Base-by-base conservation (phyloP, 1,140 invertebrate genomes). In the Danaus plexippus region DNA sequence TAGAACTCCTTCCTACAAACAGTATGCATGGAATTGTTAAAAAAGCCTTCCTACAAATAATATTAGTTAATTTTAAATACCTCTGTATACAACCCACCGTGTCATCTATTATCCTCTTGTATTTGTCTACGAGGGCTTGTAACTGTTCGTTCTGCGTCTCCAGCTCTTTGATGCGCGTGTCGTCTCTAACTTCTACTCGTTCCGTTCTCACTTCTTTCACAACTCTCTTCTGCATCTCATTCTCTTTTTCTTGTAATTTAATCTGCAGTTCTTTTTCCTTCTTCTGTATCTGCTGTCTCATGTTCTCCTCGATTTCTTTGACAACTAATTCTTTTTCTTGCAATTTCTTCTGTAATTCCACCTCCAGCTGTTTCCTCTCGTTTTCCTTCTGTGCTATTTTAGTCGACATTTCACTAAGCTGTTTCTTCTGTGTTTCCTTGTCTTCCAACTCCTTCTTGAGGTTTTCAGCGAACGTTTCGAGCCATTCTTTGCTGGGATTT, bases 41-140 rank as follows among this genome's bases (percentile, higher is more conserved):
- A 2, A n/a, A n/a, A n/a, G n/a, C n/a, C n/a, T n/a, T n/a, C n/a
- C n/a, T n/a, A n/a, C n/a, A n/a, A n/a, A 15, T 15, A 1, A 15
- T 15, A 15, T 15, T 15, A 15, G 15, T 15, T 15, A 3, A 15
- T 15, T 15, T 1, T 15, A 1, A 15, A 15, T 15, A 15, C 3
- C 15, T 15, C 15, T 32, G 3, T 50, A 32, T 43, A 8, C 13
- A 49, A 85, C 88, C 84, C 85, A 94, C 93, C 64, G 93, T 94
- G 68, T 94, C 92, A 47, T 91, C 89, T 61, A 95, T 93, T 58
- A 94, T 90, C 71, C 85, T 89, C 71, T 94, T 92, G 68, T 94
- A 94, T 77, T 94, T 90, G 43, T 90, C 88, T 22, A 93, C 89
- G 73, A 92, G 88, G 11, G 82, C 77, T 66, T 93, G 90, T 57